These are phyloP conservation scores for Prionailurus bengalensis DNA, from an alignment of 2,113 vertebrate genomes.

Conservation along the genomic window DNA sequence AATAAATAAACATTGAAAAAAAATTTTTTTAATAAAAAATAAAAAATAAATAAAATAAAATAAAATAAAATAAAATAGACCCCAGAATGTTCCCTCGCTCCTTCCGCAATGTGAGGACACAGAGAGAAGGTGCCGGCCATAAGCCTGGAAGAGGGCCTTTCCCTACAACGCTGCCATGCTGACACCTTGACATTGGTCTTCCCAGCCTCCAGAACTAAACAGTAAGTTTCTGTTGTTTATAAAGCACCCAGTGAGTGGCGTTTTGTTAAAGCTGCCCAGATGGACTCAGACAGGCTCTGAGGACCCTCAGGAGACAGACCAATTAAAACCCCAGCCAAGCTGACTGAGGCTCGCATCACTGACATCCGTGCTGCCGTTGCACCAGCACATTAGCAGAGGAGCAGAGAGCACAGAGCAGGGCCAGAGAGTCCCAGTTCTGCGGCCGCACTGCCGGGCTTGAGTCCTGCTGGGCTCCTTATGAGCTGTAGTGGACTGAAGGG, in stretches of 20 bases:
- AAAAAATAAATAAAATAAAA: no score
- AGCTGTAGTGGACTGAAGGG: background rate
- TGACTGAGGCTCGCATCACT: no score
- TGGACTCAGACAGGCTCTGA: background rate
- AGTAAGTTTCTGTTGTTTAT: background rate
- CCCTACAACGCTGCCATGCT: no score
- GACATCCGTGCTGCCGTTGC: rapidly evolving
- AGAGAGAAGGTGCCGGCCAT: background rate
- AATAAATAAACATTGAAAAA: no score
- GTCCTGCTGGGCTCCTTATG: background rate
- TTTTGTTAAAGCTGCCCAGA: background rate
- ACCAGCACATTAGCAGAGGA: background rate
- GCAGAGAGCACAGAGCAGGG: background rate
- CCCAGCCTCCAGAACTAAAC: background rate
- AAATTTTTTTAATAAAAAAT: no score
- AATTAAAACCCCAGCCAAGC: background rate
- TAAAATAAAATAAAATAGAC: no score
- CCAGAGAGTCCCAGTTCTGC: no score
- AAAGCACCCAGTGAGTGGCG: background rate
- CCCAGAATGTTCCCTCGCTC: background rate
- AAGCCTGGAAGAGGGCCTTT: background rate
- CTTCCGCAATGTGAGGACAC: rapidly evolving
- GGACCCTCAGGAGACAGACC: background rate
- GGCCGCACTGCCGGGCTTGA: background rate
- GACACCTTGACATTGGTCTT: background rate